These are phyloP conservation scores for Epiblema foenella DNA, from an alignment of 2,888 invertebrate genomes.

Conservation along the genomic window DNA sequence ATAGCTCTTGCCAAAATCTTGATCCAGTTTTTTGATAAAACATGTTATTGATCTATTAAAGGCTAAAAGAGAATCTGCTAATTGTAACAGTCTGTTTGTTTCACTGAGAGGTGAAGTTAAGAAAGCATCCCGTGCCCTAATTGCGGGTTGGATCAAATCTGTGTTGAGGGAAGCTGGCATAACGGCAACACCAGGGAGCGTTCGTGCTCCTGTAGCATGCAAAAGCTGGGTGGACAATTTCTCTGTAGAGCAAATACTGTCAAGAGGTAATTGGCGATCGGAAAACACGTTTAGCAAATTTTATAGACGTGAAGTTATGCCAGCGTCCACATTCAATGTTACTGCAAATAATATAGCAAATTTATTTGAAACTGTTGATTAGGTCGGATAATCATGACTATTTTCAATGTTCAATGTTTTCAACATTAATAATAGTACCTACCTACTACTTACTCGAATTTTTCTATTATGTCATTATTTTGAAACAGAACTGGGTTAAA, in stretches of 20 bases:
- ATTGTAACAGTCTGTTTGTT: slow-evolving; percentile 37
- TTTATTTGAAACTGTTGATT: not conserved
- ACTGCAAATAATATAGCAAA: not conserved
- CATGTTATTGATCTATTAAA: not conserved
- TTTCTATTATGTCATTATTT: too few species aligned
- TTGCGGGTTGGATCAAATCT: slow-evolving; percentile 47
- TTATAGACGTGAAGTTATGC: slow-evolving; percentile 36
- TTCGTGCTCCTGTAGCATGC: slow-evolving; percentile 48
- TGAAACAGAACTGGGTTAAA: too few species aligned
- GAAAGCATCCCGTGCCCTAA: slow-evolving; percentile 42
- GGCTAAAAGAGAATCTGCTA: not conserved
- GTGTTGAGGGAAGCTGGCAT: slow-evolving; percentile 46
- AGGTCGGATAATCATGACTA: not conserved
- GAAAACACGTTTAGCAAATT: slow-evolving; percentile 45
- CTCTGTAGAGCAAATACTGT: slow-evolving; percentile 45
- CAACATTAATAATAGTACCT: too few species aligned
- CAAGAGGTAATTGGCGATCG: slow-evolving; percentile 46
- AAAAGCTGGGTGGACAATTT: slow-evolving; percentile 45
- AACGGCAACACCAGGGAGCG: slow-evolving; percentile 43
- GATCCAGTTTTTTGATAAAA: slow-evolving; percentile 43
- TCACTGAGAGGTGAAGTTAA: slow-evolving; percentile 34
- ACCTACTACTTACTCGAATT: too few species aligned
- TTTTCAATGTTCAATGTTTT: too few species aligned
- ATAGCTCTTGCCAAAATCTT: slow-evolving; percentile 28
- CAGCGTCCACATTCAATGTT: not conserved